Evolutionary conservation across 2,888 invertebrate genomes (phyloP).

Genomic region (Lutraria lutraria): DNA sequence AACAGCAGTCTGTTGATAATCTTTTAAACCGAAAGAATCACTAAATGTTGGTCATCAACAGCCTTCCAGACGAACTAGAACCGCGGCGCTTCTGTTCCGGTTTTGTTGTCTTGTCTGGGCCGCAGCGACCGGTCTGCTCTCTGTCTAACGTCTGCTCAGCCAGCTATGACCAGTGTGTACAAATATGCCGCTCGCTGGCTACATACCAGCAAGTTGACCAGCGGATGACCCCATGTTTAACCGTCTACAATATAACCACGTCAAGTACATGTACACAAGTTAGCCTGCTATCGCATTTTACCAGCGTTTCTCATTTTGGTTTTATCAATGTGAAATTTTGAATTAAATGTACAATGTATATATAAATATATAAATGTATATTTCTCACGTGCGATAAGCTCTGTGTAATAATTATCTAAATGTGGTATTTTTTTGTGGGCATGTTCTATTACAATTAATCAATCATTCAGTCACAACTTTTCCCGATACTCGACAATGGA

Average conservation of each 20-base stretch:
- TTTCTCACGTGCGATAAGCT: no score
- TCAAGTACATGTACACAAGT: not conserved
- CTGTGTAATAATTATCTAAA: no score
- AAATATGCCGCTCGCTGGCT: constrained; percentile 38
- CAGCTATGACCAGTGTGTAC: constrained; percentile 35
- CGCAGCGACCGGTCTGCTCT: constrained; percentile 29
- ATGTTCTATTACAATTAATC: no score
- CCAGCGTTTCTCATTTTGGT: not conserved
- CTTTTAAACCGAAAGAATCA: not conserved
- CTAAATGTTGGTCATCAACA: not conserved
- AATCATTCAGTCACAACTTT: no score
- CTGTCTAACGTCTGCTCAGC: constrained; percentile 22
- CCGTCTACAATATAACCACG: not conserved
- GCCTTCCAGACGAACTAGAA: not conserved
- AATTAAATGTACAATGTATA: no score
- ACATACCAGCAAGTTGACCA: constrained; percentile 57
- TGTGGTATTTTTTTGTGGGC: no score
- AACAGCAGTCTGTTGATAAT: not conserved
- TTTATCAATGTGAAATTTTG: not conserved
- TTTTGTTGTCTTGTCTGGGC: constrained; percentile 18
- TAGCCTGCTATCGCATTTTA: not conserved
- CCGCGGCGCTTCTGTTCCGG: constrained; percentile 2
- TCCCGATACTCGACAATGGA: no score
- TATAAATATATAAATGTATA: no score
- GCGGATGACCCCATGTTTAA: constrained; percentile 38